Conservation (phyloP, 2,113 vertebrate species). For the Poecile atricapillus region DNA sequence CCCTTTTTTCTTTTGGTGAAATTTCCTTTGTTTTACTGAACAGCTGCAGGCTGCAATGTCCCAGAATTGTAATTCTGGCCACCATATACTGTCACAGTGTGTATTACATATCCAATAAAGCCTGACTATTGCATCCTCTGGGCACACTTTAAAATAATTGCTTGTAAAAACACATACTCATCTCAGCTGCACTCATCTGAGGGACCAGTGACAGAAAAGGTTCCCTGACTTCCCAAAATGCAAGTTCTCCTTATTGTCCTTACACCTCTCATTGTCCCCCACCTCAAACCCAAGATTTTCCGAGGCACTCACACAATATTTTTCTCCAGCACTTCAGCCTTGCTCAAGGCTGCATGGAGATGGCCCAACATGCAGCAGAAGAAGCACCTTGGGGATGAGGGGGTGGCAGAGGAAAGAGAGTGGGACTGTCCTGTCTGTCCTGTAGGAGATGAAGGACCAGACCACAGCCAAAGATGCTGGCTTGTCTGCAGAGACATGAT, state of each 20-base stretch:
- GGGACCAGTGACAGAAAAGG: background rate
- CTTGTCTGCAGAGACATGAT: background rate
- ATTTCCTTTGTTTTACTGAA: slow-evolving; percentile 58
- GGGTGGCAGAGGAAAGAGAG: background rate
- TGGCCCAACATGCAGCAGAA: background rate
- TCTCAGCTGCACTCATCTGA: background rate
- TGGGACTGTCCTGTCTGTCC: background rate
- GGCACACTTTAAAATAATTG: slow-evolving; percentile 34
- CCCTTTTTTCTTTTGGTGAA: background rate
- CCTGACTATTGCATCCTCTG: slow-evolving; percentile 11
- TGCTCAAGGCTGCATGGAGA: background rate
- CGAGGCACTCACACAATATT: background rate
- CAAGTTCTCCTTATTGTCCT: background rate
- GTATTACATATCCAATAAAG: slow-evolving; percentile 37
- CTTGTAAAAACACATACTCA: slow-evolving; percentile 36
- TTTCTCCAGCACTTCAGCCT: background rate
- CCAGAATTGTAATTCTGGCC: slow-evolving; percentile 45
- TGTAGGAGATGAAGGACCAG: background rate
- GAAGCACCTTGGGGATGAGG: background rate
- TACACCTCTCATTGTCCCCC: background rate
- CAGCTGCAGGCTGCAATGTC: slow-evolving; percentile 45
- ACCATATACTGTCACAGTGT: background rate
- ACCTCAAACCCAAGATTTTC: background rate
- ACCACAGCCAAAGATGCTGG: accelerated
- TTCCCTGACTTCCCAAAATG: background rate